Conservation (phyloP, 2,113 vertebrate species). For the Dasyurus viverrinus region DNA sequence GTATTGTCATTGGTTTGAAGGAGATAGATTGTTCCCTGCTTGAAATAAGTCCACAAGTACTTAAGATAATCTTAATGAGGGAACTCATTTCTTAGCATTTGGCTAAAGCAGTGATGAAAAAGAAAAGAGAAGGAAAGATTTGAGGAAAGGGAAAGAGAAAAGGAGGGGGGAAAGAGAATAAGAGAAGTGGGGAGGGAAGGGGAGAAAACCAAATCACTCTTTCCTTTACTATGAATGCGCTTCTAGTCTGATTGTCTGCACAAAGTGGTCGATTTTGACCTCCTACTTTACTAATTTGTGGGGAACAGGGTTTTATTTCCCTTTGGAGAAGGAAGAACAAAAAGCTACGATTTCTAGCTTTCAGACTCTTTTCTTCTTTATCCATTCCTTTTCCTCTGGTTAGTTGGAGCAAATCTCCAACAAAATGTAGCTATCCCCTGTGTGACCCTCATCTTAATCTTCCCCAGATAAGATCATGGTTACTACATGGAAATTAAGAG, state of each 20-base stretch:
- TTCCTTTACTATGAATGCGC: background rate
- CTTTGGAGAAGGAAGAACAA: background rate
- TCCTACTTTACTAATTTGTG: background rate
- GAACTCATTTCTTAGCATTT: no score
- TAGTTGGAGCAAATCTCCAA: background rate
- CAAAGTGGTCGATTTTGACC: background rate
- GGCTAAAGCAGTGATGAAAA: no score
- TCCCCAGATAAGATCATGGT: background rate
- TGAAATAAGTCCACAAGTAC: no score
- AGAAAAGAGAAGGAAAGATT: no score
- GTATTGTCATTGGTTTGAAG: no score
- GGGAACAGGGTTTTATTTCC: background rate
- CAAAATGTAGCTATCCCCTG: no score
- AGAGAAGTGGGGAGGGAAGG: no score
- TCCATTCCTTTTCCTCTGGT: background rate
- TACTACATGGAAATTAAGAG: background rate
- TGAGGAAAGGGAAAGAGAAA: fast-evolving
- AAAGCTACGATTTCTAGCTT: background rate
- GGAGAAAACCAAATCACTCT: background rate
- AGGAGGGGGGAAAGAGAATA: no score
- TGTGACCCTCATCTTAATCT: background rate
- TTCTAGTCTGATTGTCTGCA: background rate
- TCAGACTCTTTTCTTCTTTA: background rate
- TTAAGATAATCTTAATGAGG: no score
- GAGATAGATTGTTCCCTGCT: no score